Evolutionary conservation across 1,140 invertebrate species (phyloP).

Genomic region (Lanistes nyassanus): DNA sequence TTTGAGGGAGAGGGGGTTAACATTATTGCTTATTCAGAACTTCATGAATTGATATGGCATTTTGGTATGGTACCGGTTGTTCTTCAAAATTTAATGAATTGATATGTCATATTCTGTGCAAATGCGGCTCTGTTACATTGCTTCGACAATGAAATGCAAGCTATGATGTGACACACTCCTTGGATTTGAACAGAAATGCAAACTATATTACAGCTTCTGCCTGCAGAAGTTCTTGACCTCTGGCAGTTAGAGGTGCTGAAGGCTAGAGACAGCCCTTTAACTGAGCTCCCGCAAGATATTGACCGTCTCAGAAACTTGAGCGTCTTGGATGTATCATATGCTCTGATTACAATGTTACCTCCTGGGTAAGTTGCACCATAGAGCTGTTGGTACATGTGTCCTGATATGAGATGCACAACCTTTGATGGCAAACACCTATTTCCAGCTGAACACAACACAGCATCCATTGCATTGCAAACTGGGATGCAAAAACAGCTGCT

Average conservation of each 20-base stretch:
- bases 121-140: constrained; percentile 13
- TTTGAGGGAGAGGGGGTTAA: neutral
- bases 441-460: no score
- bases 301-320: constrained; percentile 51
- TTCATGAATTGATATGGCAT: neutral
- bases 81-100: constrained; percentile 1
- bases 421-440: no score
- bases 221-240: constrained; percentile 56
- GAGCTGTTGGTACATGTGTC: neutral
- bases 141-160: no score
- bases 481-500: no score
- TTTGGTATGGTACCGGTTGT: neutral
- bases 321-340: constrained; percentile 60
- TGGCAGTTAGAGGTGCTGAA: constrained; percentile 60
- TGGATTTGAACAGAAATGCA: no score
- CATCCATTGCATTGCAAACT: no score
- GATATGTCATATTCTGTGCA: neutral
- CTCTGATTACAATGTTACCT: constrained; percentile 59
- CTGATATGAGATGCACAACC: no score
- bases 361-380: constrained; percentile 43
- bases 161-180: no score
- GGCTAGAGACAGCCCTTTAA: constrained; percentile 62
- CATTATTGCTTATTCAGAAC: neutral
- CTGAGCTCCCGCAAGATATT: constrained; percentile 60
- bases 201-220: constrained; percentile 57